Percentiles rank a stretch among this genome's conserved stretches.
Evolutionary conservation across 2,888 invertebrate genomes (phyloP).

Genomic region (Frankliniella intonsa): DNA sequence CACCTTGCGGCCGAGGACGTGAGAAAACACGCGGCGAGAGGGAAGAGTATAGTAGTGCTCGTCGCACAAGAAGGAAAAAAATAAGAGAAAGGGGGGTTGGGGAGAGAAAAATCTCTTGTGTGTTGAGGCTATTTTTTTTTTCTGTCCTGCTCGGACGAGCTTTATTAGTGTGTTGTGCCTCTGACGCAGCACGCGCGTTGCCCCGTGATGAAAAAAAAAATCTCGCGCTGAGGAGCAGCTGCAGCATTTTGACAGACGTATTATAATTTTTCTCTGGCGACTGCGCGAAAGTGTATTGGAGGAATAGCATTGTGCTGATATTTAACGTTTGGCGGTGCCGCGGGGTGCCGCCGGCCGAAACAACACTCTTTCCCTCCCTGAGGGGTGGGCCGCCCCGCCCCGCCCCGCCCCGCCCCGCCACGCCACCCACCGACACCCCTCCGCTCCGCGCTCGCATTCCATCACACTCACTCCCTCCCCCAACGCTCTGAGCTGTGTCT

Average conservation of each 20-base stretch:
- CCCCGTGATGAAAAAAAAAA: not conserved
- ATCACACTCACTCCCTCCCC: not conserved
- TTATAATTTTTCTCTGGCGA: too few species aligned
- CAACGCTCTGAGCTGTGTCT: not conserved
- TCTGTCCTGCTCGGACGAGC: too few species aligned
- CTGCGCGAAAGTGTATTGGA: too few species aligned
- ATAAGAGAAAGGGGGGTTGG: not conserved
- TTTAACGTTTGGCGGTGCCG: too few species aligned
- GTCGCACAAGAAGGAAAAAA: not conserved
- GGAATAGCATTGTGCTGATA: too few species aligned
- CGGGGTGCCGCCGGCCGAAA: not conserved
- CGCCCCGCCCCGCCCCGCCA: not conserved
- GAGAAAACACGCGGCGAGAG: not conserved
- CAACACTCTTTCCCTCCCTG: constrained; percentile 17
- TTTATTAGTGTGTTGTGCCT: too few species aligned
- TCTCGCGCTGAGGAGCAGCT: not conserved
- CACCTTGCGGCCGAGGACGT: not conserved
- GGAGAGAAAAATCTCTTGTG: not conserved
- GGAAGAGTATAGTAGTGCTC: not conserved
- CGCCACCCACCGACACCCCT: not conserved
- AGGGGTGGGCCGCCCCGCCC: not conserved
- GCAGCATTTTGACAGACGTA: not conserved
- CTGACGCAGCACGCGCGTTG: too few species aligned
- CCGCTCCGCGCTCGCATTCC: constrained; percentile 4
- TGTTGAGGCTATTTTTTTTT: too few species aligned